Evolutionary conservation across 2,888 invertebrate species (phyloP).

Genomic region (Aspidapion aeneum): DNA sequence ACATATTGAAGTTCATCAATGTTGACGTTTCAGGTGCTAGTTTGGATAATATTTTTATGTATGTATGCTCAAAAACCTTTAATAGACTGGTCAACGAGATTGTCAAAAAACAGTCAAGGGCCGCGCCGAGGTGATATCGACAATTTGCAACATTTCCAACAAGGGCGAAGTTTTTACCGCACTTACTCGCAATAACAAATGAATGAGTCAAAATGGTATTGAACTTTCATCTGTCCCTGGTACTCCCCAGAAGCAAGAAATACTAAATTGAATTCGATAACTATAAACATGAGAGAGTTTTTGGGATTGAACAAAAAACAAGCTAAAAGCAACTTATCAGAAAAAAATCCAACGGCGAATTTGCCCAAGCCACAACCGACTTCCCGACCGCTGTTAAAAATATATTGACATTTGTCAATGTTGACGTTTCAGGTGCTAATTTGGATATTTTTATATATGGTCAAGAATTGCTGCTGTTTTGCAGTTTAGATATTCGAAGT

Average conservation of each 20-base stretch:
- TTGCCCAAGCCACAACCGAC: neutral
- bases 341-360: slow-evolving; percentile 7
- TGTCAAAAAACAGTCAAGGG: slow-evolving; percentile 47
- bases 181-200: slow-evolving; percentile 53
- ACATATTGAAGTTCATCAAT: slow-evolving; percentile 10
- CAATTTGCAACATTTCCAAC: slow-evolving; percentile 52
- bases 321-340: slow-evolving; percentile 25
- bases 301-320: slow-evolving; percentile 31
- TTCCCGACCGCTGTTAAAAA: slow-evolving; percentile 1
- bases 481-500: slow-evolving; percentile 18
- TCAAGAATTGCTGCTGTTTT: slow-evolving; percentile 19
- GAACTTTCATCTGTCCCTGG: too few species aligned
- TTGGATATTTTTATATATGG: slow-evolving; percentile 10
- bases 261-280: slow-evolving; percentile 37
- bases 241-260: slow-evolving; percentile 34
- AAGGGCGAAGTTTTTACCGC: slow-evolving; percentile 57
- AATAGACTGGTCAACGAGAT: slow-evolving; percentile 57
- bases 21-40: slow-evolving; percentile 7
- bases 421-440: slow-evolving; percentile 7
- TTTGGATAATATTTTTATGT: slow-evolving; percentile 6
- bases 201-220: slow-evolving; percentile 51
- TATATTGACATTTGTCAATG: slow-evolving; percentile 10
- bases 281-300: slow-evolving; percentile 37
- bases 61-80: slow-evolving; percentile 56
- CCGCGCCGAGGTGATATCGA: slow-evolving; percentile 55